Evolutionary conservation across 1,140 invertebrate species (phyloP).

Genomic region (Eumaeus atala): DNA sequence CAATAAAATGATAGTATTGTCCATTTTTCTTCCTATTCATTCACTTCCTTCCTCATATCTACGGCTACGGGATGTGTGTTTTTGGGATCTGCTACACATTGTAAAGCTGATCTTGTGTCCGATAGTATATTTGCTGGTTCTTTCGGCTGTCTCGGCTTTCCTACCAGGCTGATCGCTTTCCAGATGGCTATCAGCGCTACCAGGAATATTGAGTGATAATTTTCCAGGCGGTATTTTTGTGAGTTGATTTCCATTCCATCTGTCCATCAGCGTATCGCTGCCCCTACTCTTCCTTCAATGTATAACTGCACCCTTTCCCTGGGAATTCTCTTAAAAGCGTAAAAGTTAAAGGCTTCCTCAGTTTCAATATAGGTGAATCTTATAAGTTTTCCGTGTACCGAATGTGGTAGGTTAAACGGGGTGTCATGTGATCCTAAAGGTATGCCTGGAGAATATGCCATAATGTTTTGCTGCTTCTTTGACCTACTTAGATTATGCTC

Average conservation of each 20-base stretch:
- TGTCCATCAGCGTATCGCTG: not conserved
- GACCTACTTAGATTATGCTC: too few relatives aligned
- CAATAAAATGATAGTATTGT: not conserved
- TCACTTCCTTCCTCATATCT: not conserved
- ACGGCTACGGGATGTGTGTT: not conserved
- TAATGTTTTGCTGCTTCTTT: not conserved
- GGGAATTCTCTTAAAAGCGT: too few relatives aligned
- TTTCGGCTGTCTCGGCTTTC: too few relatives aligned
- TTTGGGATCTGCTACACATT: not conserved
- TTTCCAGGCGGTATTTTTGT: not conserved
- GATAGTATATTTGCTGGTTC: too few relatives aligned
- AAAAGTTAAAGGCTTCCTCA: not conserved
- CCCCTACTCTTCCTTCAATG: not conserved
- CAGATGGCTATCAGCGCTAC: not conserved
- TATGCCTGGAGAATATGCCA: not conserved
- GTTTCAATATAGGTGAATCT: not conserved
- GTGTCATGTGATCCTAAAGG: too few relatives aligned
- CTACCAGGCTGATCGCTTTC: not conserved
- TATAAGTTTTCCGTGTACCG: not conserved
- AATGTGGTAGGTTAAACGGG: too few relatives aligned
- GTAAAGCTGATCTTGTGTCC: not conserved
- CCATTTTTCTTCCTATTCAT: not conserved
- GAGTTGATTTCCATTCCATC: not conserved
- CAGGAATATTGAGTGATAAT: conserved; percentile 6
- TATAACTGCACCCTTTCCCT: too few relatives aligned